These are phyloP conservation scores for Daboia siamensis DNA, from an alignment of 2,113 vertebrate genomes.

Conservation along the genomic window DNA sequence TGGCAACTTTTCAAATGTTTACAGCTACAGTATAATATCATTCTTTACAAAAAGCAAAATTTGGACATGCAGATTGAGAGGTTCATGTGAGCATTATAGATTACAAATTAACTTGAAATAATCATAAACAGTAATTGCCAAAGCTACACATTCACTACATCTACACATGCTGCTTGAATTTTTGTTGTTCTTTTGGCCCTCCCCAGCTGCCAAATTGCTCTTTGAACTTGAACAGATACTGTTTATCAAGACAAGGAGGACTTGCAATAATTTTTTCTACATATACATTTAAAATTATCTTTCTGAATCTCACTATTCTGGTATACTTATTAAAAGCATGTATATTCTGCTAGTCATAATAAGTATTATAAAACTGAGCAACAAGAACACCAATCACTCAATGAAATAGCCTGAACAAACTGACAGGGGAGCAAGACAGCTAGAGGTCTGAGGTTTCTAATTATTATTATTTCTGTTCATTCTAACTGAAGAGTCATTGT, in stretches of 20 bases:
- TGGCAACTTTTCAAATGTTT: conserved; percentile 45
- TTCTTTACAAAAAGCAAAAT: background rate
- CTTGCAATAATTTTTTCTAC: background rate
- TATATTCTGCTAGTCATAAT: background rate
- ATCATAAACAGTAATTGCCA: background rate
- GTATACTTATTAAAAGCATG: background rate
- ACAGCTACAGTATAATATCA: conserved; percentile 47
- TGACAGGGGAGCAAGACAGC: background rate
- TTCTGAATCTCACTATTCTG: background rate
- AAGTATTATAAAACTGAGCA: background rate
- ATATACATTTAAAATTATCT: background rate
- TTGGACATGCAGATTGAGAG: background rate
- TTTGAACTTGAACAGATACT: background rate
- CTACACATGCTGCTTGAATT: background rate
- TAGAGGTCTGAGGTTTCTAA: background rate
- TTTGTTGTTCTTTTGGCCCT: background rate
- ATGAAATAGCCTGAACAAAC: background rate
- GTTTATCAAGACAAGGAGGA: background rate
- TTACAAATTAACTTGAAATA: conserved; percentile 19
- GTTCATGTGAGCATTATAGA: background rate
- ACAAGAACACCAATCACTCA: background rate
- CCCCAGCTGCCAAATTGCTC: background rate
- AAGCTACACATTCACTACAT: background rate
- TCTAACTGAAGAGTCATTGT: background rate
- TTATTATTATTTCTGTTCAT: background rate